Evolutionary conservation across 2,888 invertebrate species (phyloP), one percentile per base, ranked within the genome.

Genomic region (Petrophora chlorosata): DNA sequence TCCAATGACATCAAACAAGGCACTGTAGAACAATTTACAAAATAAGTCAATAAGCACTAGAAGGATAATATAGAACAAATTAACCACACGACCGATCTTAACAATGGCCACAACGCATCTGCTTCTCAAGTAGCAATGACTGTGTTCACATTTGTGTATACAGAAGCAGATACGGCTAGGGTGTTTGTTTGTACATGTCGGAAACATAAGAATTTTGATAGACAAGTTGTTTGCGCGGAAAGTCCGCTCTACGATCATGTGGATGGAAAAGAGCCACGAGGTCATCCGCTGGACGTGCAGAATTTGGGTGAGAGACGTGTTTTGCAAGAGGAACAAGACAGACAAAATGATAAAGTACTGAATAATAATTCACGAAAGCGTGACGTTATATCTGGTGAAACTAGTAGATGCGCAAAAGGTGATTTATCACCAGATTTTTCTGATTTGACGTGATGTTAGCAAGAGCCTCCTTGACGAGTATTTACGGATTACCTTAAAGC

Each of bases 201-300:
- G 59, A 56, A 61, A 53, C 38, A 36, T 29, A 29, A 9, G 32
- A 50, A 46, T 45, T 32, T 47, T 68, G 68, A 70, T 35, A 39
- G 76, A 70, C 74, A 61, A 57, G 13, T 34, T 75, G 59, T 76
- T 74, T 76, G 61, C 39, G 25, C 26, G 62, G 61, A 54, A 60
- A 64, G 56, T 39, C 61, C 45, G 34, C 16, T 26, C 16, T 9
- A 5, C n/a, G 7, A 29, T 42, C 36, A 38, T 34, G 35, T 36
- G 47, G 28, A 8, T 16, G n/a, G 14, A 12, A 3, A 10, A 25
- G 17, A 14, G 16, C 26, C 22, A 26, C 19, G 15, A 26, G 41
- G 35, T 41, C 22, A 14, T 10, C 8, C 28, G 25, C 16, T 7
- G 3, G 25, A 12, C n/a, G 8, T 14, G 16, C 15, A 10, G 12